Base-by-base conservation (phyloP, 2,888 invertebrate species). In the Sminthurinus aureus region DNA sequence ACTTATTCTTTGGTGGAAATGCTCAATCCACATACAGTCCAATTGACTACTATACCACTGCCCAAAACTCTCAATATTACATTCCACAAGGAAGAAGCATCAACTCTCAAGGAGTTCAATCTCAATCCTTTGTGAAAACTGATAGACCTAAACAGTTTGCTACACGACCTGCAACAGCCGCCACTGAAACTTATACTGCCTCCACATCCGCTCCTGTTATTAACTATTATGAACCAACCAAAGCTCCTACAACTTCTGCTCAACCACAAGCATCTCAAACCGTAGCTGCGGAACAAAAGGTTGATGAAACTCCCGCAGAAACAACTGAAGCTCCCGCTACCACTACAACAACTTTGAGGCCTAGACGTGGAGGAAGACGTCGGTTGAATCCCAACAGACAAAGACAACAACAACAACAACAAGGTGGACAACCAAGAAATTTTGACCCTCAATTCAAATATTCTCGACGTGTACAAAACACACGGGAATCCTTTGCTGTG, bases 401-500 rank as follows among this genome's bases (percentile, higher is more conserved):
- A 64, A 58, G 83, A 24, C 75, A 82, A 15, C 74, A 18, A 8
- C 64, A 22, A 6, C 24, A 50, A 22, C 13, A 15, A 22, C 69
- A 69, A 38, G 6, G 38, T 38, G 58, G 58, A 18, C 26, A 20
- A n/a, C 78, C 82, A 66, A 69, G 73, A 18, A 75, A 64, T 22
- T 78, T 76, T 51, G 81, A 87, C 58, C 86, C 86, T n/a, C 84
- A 87, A 83, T 77, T 86, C 24, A 87, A 87, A 79, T 87, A 87
- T 64, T 83, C 86, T 22, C 78, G 88, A 71, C 50, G 87, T 20
- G 83, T 86, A 13, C 86, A 86, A 64, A 78, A 75, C 18, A 64
- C 77, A 15, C 82, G 85, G 9, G 82, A 83, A 50, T 67, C 74
- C 11, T 79, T 38, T 24, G 64, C 38, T 22, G 38, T 38, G 0